Base-by-base conservation (phyloP, 2,888 invertebrate genomes). In the Cephus pygmeus region DNA sequence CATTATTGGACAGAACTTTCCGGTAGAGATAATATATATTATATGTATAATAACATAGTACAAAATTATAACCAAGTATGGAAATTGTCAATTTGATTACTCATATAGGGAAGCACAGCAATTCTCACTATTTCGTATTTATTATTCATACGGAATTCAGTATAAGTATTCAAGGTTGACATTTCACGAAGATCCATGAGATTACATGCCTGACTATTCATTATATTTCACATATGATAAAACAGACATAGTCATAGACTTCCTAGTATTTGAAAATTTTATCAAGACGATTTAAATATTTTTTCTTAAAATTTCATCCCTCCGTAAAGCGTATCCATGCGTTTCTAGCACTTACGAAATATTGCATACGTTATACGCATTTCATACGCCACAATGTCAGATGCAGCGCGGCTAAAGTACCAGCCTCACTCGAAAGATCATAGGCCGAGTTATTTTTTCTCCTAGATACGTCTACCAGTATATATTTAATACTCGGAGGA, bases 381-480 rank as follows among this genome's bases (percentile, higher is more conserved):
- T 9, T 23, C 23, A 56, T 2, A 9, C 15, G 56, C 2, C 56
- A 56, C 23, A 9, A 56, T 56, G 23, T 23, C 56, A 23, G 56
- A 56, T 56, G 56, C 56, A 56, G 9, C 1, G 23, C 56, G 2
- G 9, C 56, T 56, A 9, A 23, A 9, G 23, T 9, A 23, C 9
- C 23, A 56, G 56, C 56, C 23, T 56, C 23, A 56, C 23, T 56
- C 2, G 23, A 12, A 56, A 69, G 33, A 40, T 69, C 71, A 69
- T 34, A 69, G 73, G 74, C 35, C 76, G 30, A 56, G 69, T n/a
- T 4, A 75, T 76, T 73, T 76, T 76, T 81, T 69, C 68, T 40
- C 76, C 71, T 75, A 76, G 31, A 40, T 80, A 56, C 56, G 9
- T 23, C 6, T 23, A 56, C 56, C 23, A 9, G 23, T 56, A 23